Percentiles rank a stretch among this genome's conserved stretches.
Evolutionary conservation across 35 echinoderm and acorn worm genomes (phyloP).

Genomic region (Strongylocentrotus purpuratus): DNA sequence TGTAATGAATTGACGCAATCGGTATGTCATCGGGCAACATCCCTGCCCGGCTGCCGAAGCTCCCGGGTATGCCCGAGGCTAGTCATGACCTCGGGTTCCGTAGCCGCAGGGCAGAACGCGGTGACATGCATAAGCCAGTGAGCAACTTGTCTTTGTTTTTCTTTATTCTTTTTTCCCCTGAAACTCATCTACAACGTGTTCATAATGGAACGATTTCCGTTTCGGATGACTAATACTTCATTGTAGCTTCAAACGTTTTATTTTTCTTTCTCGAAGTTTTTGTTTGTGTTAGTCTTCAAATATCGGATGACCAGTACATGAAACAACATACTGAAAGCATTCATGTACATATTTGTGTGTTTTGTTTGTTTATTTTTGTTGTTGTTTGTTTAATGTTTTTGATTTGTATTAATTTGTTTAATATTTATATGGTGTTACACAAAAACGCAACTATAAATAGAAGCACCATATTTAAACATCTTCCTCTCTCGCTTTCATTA

Average conservation of each 20-base stretch:
- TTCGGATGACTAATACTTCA: not conserved
- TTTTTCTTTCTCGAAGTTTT: not conserved
- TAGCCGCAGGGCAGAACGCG: not conserved
- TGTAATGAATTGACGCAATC: constrained; percentile 4
- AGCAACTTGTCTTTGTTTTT: not conserved
- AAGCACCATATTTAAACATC: too few species aligned
- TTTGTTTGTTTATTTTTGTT: not conserved
- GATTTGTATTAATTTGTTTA: too few species aligned
- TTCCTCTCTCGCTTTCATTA: too few species aligned
- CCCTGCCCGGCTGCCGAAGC: constrained; percentile 26
- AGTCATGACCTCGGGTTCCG: constrained; percentile 43
- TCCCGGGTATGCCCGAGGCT: constrained; percentile 19
- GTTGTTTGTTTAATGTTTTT: too few species aligned
- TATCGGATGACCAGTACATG: not conserved
- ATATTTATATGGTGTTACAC: too few species aligned
- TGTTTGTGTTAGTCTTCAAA: not conserved
- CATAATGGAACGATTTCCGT: not conserved
- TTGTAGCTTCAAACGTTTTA: not conserved
- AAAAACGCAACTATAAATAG: too few species aligned
- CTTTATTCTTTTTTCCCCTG: not conserved
- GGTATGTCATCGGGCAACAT: constrained; percentile 13
- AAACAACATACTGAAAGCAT: not conserved
- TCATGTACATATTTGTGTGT: not conserved
- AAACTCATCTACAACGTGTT: not conserved
- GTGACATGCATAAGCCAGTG: not conserved